Conservation (phyloP, 2,113 vertebrate species). For the Rostratula benghalensis region DNA sequence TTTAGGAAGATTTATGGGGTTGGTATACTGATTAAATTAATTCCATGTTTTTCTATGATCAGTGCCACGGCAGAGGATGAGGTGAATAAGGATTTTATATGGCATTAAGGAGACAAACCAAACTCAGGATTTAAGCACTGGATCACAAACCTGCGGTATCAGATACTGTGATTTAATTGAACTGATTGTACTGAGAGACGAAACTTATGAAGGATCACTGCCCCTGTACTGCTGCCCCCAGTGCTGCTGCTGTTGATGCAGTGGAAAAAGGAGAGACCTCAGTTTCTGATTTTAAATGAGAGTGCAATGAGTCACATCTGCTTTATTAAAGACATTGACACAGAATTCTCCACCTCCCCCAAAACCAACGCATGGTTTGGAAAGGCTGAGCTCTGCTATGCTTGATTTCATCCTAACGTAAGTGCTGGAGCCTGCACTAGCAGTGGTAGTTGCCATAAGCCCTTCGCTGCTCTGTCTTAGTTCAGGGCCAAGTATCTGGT, state of each 20-base stretch:
- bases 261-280: not conserved
- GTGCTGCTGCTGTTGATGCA: not conserved
- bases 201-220: not conserved
- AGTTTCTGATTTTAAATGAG: not conserved
- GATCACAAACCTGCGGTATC: not conserved
- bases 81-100: not conserved
- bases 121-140: not conserved
- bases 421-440: slow-evolving; percentile 19
- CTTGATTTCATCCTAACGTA: slow-evolving; percentile 20
- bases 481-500: slow-evolving; percentile 24
- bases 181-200: not conserved
- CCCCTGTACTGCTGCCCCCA: not conserved
- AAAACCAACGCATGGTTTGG: not conserved
- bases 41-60: not conserved
- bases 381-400: slow-evolving; percentile 21
- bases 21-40: not conserved
- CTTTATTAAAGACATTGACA: slow-evolving; percentile 9
- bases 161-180: not conserved
- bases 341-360: not conserved
- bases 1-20: not conserved
- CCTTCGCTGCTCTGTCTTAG: not conserved
- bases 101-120: not conserved
- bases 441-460: slow-evolving; percentile 14
- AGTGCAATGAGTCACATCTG: slow-evolving; percentile 34
- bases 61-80: not conserved